phyloP scores from a whole-genome alignment of 2,888 invertebrate species.

The Dasysyrphus albostriatus region DNA sequence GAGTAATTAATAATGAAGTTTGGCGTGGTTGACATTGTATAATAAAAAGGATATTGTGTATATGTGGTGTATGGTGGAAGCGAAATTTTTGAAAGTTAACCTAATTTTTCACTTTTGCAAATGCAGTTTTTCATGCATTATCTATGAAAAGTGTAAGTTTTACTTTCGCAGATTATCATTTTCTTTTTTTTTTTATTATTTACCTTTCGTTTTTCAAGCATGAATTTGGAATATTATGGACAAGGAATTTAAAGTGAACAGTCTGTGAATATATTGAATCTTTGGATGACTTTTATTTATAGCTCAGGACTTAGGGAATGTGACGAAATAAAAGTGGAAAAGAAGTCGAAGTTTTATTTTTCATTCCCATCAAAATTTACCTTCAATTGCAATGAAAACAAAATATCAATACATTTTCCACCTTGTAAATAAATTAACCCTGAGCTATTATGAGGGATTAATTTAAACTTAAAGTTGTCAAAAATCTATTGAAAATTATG shows the following conservation, averaged over 20 bases:
- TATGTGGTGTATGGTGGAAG: constrained; percentile 1
- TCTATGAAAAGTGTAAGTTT: constrained; percentile 43
- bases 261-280: not conserved
- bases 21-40: constrained; percentile 46
- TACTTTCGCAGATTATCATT: constrained; percentile 67
- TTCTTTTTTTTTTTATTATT: constrained; percentile 25
- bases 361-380: too few species aligned
- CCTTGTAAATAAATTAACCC: too few species aligned
- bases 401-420: too few species aligned
- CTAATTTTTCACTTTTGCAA: constrained; percentile 62
- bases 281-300: not conserved
- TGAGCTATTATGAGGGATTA: too few species aligned
- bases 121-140: not conserved
- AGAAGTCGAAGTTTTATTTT: too few species aligned
- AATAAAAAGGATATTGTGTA: not conserved
- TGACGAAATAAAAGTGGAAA: too few species aligned
- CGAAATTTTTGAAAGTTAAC: constrained; percentile 68
- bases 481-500: too few species aligned
- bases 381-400: too few species aligned
- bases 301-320: not conserved
- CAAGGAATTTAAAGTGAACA: not conserved
- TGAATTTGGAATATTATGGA: not conserved
- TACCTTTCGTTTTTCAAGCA: constrained; percentile 48
- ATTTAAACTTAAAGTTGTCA: too few species aligned
- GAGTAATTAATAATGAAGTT: constrained; percentile 72